phyloP scores from a whole-genome alignment of 2,888 invertebrate genomes.

The Agapostemon virescens region DNA sequence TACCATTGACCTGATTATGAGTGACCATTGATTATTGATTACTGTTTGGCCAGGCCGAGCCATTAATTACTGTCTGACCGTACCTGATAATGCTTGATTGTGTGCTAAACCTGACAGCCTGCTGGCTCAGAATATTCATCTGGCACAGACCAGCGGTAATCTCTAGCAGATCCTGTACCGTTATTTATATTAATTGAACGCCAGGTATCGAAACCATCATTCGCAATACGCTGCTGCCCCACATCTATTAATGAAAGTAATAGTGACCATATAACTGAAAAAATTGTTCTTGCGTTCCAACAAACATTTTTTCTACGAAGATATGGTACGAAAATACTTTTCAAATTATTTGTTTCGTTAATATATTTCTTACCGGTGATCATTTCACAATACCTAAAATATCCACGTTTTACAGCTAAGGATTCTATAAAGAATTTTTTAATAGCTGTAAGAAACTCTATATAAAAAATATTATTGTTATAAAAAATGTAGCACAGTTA shows the following conservation, averaged over 20 bases:
- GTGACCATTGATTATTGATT: conserved; percentile 69
- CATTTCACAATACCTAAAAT: too few species aligned
- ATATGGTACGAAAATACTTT: neutral
- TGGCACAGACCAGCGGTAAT: conserved; percentile 50
- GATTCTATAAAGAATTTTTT: neutral
- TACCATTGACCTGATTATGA: conserved; percentile 66
- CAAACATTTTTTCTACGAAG: neutral
- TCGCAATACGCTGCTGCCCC: neutral
- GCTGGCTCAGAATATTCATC: conserved; percentile 63
- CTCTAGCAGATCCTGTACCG: conserved; percentile 44
- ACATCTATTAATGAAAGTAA: neutral
- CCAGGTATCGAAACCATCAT: neutral
- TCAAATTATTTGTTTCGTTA: too few species aligned
- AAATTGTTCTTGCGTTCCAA: neutral
- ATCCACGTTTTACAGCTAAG: neutral
- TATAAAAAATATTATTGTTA: too few species aligned
- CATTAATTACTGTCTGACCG: conserved; percentile 68
- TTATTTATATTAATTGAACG: conserved; percentile 53
- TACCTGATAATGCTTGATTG: conserved; percentile 67
- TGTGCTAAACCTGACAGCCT: conserved; percentile 68
- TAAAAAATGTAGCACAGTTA: too few species aligned
- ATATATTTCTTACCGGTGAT: too few species aligned
- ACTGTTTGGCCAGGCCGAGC: conserved; percentile 64
- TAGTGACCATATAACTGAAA: neutral
- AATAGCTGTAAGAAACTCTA: too few species aligned